These are phyloP conservation scores for Melitaea cinxia DNA, from an alignment of 1,140 invertebrate species.

Conservation along the genomic window DNA sequence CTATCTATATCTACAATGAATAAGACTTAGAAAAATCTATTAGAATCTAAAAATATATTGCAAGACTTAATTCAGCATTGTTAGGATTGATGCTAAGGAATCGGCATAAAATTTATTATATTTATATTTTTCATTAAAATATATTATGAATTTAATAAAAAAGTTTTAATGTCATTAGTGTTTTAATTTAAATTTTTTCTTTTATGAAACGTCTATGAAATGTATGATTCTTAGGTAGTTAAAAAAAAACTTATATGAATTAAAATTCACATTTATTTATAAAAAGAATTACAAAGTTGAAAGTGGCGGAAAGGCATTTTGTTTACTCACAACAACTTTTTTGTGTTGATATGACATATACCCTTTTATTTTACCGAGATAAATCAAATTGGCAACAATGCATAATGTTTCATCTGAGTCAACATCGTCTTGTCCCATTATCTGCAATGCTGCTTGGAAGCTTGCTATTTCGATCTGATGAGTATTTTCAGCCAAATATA, in stretches of 20 bases:
- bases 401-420: constrained; percentile 97
- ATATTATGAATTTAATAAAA: constrained; percentile 81
- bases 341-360: constrained; percentile 99
- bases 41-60: constrained; percentile 51
- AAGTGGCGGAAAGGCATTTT: constrained; percentile 95
- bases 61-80: constrained; percentile 64
- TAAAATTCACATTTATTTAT: constrained; percentile 15
- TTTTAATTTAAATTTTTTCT: constrained; percentile 49
- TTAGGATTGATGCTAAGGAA: constrained; percentile 69
- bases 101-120: constrained; percentile 74
- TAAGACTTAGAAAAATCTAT: constrained; percentile 48
- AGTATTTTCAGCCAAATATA: constrained; percentile 92
- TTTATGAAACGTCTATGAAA: neutral
- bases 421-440: constrained; percentile 91
- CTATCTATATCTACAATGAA: constrained; percentile 39
- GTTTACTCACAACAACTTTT: constrained; percentile 98
- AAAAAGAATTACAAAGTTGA: constrained; percentile 78
- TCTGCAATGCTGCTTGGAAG: constrained; percentile 91
- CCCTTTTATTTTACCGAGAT: constrained; percentile 96
- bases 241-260: constrained; percentile 3
- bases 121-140: constrained; percentile 81
- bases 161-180: constrained; percentile 66
- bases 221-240: neutral
- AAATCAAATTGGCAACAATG: constrained; percentile 97
- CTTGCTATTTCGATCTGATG: constrained; percentile 95